Percentiles rank a stretch among this genome's conserved stretches.
Evolutionary conservation across 2,797 vertebrate genomes (phyloP).

Genomic region (Pelodytes ibericus): DNA sequence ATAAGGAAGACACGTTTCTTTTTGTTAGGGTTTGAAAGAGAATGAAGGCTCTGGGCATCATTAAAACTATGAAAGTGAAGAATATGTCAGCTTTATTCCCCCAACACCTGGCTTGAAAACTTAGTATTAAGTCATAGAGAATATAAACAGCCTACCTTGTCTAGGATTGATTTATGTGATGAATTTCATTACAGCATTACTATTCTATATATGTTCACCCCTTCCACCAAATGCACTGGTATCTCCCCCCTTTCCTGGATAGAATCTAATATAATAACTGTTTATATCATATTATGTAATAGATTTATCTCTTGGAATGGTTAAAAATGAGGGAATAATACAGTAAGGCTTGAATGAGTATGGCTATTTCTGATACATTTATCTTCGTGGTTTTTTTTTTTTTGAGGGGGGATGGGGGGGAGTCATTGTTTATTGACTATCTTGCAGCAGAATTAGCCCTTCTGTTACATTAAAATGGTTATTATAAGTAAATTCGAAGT

Average conservation of each 20-base stretch:
- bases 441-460: too few species aligned
- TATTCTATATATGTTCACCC: background rate
- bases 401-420: too few species aligned
- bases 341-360: too few species aligned
- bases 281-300: background rate
- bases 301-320: background rate
- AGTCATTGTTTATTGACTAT: too few species aligned
- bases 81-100: slow-evolving; percentile 69
- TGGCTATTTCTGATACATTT: too few species aligned
- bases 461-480: too few species aligned
- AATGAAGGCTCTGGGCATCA: slow-evolving; percentile 79
- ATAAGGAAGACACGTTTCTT: slow-evolving; percentile 75
- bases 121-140: slow-evolving; percentile 65
- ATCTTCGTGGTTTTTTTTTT: too few species aligned
- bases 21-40: slow-evolving; percentile 73
- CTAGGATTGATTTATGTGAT: slow-evolving; percentile 47
- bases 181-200: slow-evolving; percentile 16
- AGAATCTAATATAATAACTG: background rate
- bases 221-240: background rate
- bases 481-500: too few species aligned
- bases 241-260: background rate
- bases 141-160: slow-evolving; percentile 63
- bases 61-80: slow-evolving; percentile 70
- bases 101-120: slow-evolving; percentile 70
- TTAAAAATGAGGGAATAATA: background rate